Conservation (phyloP, 2,888 invertebrate genomes). For the Zootermopsis nevadensis region DNA sequence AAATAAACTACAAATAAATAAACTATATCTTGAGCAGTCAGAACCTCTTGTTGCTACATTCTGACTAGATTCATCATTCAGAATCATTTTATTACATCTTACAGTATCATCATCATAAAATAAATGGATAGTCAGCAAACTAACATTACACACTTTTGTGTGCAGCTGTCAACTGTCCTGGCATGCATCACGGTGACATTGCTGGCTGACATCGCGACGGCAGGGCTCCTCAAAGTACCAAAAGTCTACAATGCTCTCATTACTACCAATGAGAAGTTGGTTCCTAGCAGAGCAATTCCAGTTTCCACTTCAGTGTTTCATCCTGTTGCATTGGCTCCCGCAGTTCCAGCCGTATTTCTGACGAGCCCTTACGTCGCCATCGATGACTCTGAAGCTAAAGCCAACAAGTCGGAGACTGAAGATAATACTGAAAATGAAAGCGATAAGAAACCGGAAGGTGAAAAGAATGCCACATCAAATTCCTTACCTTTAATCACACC, state of each 20-base stretch:
- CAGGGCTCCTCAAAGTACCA: slow-evolving; percentile 72
- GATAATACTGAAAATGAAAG: slow-evolving; percentile 1
- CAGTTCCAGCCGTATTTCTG: slow-evolving; percentile 31
- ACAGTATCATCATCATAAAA: too few species aligned
- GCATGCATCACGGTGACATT: slow-evolving; percentile 51
- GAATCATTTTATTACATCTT: too few species aligned
- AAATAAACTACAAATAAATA: too few species aligned
- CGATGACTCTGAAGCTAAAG: background rate
- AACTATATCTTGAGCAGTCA: too few species aligned
- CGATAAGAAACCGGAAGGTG: background rate
- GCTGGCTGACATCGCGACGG: slow-evolving; percentile 58
- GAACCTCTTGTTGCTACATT: too few species aligned
- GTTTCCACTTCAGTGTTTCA: slow-evolving; percentile 58
- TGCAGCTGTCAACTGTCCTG: slow-evolving; percentile 24
- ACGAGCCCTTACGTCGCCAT: slow-evolving; percentile 30
- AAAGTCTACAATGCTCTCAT: slow-evolving; percentile 85
- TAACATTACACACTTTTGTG: background rate
- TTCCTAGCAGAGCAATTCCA: slow-evolving; percentile 80
- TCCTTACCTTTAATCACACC: background rate
- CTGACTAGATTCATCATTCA: too few species aligned
- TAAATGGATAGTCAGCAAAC: too few species aligned
- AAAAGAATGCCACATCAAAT: background rate
- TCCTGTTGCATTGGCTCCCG: slow-evolving; percentile 45
- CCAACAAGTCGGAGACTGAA: background rate
- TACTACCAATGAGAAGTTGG: slow-evolving; percentile 80